Evolutionary conservation across 2,888 invertebrate species (phyloP).

Genomic region (Drosophila longiperda): DNA sequence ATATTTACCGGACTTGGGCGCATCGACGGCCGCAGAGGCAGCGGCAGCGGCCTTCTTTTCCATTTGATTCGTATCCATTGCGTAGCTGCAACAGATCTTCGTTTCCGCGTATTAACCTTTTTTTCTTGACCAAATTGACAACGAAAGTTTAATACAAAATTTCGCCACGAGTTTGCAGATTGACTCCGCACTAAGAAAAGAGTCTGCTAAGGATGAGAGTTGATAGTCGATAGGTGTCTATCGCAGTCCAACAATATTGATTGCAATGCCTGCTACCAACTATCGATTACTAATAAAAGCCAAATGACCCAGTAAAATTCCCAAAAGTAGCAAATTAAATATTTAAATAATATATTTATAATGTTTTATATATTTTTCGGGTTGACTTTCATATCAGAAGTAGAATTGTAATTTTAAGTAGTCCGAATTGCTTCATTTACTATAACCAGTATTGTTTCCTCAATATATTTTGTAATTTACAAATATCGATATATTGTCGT

Average conservation of each 20-base stretch:
- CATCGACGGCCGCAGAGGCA: conserved; percentile 80
- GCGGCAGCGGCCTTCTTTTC: conserved; percentile 86
- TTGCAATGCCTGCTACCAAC: background rate
- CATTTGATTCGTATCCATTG: conserved; percentile 88
- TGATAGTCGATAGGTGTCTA: conserved; percentile 18
- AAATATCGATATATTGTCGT: background rate
- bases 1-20: conserved; percentile 87
- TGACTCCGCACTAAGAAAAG: conserved; percentile 66
- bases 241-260: conserved; percentile 24
- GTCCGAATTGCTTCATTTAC: background rate
- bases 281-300: background rate
- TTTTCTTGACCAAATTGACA: conserved; percentile 48
- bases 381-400: background rate
- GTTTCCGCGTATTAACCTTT: conserved; percentile 37
- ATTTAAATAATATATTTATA: background rate
- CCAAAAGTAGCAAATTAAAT: background rate
- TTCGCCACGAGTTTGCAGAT: conserved; percentile 76
- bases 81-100: conserved; percentile 60
- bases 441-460: background rate
- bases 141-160: conserved; percentile 57
- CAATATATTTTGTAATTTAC: background rate
- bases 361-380: background rate
- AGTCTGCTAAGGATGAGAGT: conserved; percentile 41
- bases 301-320: background rate
- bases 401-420: background rate